Percentiles rank a stretch among this genome's conserved stretches.
phyloP scores from a whole-genome alignment of 2,888 invertebrate genomes.

The Megaustenia siamemsis region DNA sequence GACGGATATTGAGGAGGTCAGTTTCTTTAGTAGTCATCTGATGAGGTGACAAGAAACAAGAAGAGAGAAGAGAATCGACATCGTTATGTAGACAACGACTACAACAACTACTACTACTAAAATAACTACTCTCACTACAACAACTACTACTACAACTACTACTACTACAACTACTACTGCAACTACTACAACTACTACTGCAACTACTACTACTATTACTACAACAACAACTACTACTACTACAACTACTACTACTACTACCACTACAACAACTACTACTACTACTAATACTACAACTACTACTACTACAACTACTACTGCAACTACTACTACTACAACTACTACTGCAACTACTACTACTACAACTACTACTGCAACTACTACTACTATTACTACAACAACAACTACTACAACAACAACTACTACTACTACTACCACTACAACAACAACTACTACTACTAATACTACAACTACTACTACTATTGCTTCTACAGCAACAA shows the following conservation, averaged over 20 bases:
- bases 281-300: constrained; percentile 24
- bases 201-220: constrained; percentile 29
- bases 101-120: neutral
- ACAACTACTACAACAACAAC: constrained; percentile 24
- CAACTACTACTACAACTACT: constrained; percentile 15
- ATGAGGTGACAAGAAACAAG: too few relatives aligned
- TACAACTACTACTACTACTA: constrained; percentile 40
- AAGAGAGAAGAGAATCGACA: too few relatives aligned
- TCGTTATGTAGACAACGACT: too few relatives aligned
- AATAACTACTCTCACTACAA: constrained; percentile 24
- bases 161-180: constrained; percentile 26
- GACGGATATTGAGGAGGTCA: too few relatives aligned
- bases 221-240: constrained; percentile 35
- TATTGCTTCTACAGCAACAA: constrained; percentile 15
- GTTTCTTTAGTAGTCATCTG: too few relatives aligned
- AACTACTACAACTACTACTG: constrained; percentile 28
- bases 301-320: constrained; percentile 29
- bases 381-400: constrained; percentile 21
- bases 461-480: constrained; percentile 15
- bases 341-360: constrained; percentile 30
- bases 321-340: constrained; percentile 24
- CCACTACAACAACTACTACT: constrained; percentile 33
- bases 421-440: constrained; percentile 7
- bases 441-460: constrained; percentile 10
- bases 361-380: constrained; percentile 32